Base-by-base conservation (phyloP, 2,797 vertebrate species). In the Takifugu rubripes region DNA sequence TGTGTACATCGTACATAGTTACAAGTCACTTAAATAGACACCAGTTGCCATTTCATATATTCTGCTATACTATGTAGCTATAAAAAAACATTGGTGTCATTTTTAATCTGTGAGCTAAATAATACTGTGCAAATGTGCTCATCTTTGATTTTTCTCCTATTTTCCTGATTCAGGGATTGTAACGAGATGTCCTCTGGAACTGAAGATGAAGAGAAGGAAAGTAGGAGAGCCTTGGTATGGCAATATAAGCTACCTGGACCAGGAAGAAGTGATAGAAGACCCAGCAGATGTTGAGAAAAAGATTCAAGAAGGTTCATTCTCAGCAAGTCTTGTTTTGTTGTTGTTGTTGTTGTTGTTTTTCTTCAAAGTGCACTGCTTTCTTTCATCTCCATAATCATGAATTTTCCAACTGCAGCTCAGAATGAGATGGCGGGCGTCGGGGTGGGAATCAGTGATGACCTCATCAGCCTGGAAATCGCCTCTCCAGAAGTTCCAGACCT, bases 401-500 rank as follows among this genome's bases (percentile, higher is more conserved):
- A 8, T 48, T 12, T 1, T 56, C 1, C 52, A 24, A 42, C n/a
- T 83, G 3, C 54, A 91, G 91, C 89, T 60, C 91, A 92, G 51
- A 36, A 90, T 63, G 11, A 83, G 49, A 83, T 92, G 50, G 91
- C 91, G 0, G 90, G 90, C 5, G 11, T 36, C 0, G 89, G 83
- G 2, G 68, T 86, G 43, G 92, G 85, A 25, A 94, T 97, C 74
- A 93, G 92, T 0, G 54, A 68, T 0, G 80, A 94, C 4, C 87
- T 94, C 26, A 95, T 98, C 78, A 93, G 75, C 54, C 80, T 98
- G 68, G 92, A 95, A 75, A 74, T 98, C 17, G 61, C 36, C 12
- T 95, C 94, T 17, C 80, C 92, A 0, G 62, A 91, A 25, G 92
- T 95, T 42, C 92, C 93, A 0, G 94, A 97, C 24, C 86, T 98